Evolutionary conservation across 2,888 invertebrate species (phyloP).

Genomic region (Idaea straminata): DNA sequence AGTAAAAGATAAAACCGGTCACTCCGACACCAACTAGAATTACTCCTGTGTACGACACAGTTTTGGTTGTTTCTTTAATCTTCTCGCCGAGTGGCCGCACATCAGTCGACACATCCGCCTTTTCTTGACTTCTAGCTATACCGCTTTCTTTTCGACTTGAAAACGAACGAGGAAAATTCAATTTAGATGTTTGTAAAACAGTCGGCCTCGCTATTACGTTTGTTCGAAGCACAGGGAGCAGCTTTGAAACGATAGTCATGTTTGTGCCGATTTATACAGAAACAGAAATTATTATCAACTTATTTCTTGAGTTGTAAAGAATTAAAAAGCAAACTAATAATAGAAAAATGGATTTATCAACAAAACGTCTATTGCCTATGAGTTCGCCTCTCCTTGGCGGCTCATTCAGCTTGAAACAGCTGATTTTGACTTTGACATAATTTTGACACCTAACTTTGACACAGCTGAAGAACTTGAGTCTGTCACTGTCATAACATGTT

Average conservation of each 20-base stretch:
- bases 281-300: not conserved
- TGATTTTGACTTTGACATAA: not conserved
- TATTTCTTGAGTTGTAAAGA: not conserved
- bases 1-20: constrained; percentile 90
- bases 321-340: constrained; percentile 1
- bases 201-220: constrained; percentile 45
- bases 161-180: constrained; percentile 45
- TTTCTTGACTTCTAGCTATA: constrained; percentile 59
- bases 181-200: constrained; percentile 41
- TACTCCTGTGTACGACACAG: constrained; percentile 90
- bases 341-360: not conserved
- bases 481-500: not conserved
- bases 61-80: constrained; percentile 95
- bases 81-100: constrained; percentile 85
- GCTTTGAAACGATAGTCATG: constrained; percentile 68
- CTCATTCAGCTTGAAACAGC: not conserved
- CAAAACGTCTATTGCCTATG: not conserved
- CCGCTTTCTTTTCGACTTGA: constrained; percentile 54
- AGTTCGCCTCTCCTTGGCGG: not conserved
- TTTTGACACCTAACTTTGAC: not conserved
- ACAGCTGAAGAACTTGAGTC: not conserved
- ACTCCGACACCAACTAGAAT: constrained; percentile 90
- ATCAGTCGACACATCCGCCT: constrained; percentile 72
- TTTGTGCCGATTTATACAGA: constrained; percentile 7
- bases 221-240: constrained; percentile 51